These are phyloP conservation scores for Falcunculus frontatus DNA, from an alignment of 2,113 vertebrate species.

Conservation along the genomic window DNA sequence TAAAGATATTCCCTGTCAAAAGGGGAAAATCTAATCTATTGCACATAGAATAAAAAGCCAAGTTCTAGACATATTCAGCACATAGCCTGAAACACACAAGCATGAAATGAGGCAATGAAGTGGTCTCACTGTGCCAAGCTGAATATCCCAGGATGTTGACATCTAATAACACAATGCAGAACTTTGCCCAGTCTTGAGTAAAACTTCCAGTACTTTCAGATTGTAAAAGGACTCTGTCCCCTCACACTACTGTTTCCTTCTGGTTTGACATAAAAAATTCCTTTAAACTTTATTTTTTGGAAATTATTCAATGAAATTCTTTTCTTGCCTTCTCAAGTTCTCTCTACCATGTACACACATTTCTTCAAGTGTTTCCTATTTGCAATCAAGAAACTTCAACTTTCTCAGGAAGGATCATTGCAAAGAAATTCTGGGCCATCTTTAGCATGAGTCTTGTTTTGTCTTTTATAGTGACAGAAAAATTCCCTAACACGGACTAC, in stretches of 20 bases:
- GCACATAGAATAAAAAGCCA: not conserved
- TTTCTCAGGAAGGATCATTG: not conserved
- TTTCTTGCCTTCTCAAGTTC: not conserved
- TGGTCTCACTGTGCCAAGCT: not conserved
- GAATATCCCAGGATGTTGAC: not conserved
- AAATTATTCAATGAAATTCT: not conserved
- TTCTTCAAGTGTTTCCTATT: not conserved
- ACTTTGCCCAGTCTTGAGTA: not conserved
- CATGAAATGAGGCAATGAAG: conserved; percentile 11
- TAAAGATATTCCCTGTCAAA: not conserved
- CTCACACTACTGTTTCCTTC: not conserved
- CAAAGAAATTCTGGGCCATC: not conserved
- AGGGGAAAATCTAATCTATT: not conserved
- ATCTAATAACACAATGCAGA: not conserved
- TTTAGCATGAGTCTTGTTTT: not conserved
- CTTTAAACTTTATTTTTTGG: not conserved
- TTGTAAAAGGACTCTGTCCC: not conserved
- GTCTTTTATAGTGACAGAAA: not conserved
- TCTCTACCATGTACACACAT: not conserved
- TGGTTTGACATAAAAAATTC: not conserved
- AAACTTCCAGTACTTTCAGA: not conserved
- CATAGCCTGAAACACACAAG: not conserved
- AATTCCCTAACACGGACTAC: not conserved
- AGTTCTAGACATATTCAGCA: not conserved
- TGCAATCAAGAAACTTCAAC: not conserved